phyloP scores from a whole-genome alignment of 2,797 vertebrate genomes.

The Carapus acus region DNA sequence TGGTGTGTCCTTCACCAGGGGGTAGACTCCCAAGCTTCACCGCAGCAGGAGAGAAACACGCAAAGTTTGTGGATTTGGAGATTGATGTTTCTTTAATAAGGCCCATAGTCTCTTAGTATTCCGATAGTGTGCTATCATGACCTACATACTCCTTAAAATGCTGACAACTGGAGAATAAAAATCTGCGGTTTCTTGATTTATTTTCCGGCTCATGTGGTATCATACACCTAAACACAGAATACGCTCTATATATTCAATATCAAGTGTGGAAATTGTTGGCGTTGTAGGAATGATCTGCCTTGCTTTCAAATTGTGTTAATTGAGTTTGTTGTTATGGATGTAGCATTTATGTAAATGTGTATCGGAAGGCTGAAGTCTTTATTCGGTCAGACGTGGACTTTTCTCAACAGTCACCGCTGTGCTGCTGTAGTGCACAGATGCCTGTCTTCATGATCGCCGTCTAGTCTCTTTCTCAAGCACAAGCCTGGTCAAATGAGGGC shows the following conservation, averaged over 20 bases:
- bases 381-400: constrained; percentile 28
- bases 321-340: constrained; percentile 12
- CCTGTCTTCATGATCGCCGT: constrained; percentile 38
- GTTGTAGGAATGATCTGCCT: constrained; percentile 19
- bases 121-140: constrained; percentile 67
- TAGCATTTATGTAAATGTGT: not conserved
- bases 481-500: constrained; percentile 27
- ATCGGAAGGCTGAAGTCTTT: constrained; percentile 16
- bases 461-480: constrained; percentile 33
- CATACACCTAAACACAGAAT: constrained; percentile 45
- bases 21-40: constrained; percentile 38
- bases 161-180: constrained; percentile 66
- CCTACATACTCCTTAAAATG: constrained; percentile 70
- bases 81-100: constrained; percentile 74
- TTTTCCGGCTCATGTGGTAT: constrained; percentile 30
- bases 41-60: constrained; percentile 37
- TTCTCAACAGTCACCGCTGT: constrained; percentile 32
- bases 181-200: constrained; percentile 51
- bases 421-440: constrained; percentile 32
- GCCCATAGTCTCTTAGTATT: constrained; percentile 66
- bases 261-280: constrained; percentile 29
- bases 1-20: constrained; percentile 32
- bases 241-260: constrained; percentile 39
- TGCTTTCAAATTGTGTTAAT: constrained; percentile 23
- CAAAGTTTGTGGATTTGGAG: constrained; percentile 54